Percentiles rank a stretch among this genome's conserved stretches.
Evolutionary conservation across 2,888 invertebrate species (phyloP).

Genomic region (Lithophane semibrunnea): DNA sequence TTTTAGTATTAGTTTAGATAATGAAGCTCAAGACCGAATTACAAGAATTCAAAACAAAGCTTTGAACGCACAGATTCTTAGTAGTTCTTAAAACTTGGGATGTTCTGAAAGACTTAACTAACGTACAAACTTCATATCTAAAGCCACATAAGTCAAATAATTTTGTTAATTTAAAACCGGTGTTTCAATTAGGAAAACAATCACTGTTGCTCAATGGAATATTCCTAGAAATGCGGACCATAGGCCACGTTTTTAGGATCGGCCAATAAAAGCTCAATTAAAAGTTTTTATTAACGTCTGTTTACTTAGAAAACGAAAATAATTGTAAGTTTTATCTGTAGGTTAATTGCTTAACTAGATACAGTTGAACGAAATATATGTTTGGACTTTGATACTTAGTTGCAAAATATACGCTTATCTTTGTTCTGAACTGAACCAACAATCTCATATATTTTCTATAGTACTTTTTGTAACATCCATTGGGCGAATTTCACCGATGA

Average conservation of each 20-base stretch:
- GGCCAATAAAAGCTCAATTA: constrained; percentile 41
- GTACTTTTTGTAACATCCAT: background rate
- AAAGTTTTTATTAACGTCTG: constrained; percentile 48
- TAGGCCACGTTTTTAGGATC: constrained; percentile 17
- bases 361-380: constrained; percentile 15
- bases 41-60: background rate
- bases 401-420: constrained; percentile 2
- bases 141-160: background rate
- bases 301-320: constrained; percentile 48
- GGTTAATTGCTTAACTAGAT: constrained; percentile 33
- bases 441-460: constrained; percentile 19
- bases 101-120: background rate
- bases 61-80: background rate
- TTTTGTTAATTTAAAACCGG: constrained; percentile 13
- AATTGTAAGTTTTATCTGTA: constrained; percentile 35
- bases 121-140: background rate
- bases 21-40: background rate
- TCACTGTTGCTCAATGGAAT: background rate
- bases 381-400: constrained; percentile 15
- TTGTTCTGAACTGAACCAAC: constrained; percentile 17
- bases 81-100: background rate
- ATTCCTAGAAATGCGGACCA: constrained; percentile 4
- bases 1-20: background rate
- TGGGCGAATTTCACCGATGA: too few relatives aligned
- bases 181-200: constrained; percentile 23